Base-by-base conservation (phyloP, 2,888 invertebrate genomes). In the Melipona bicolor region DNA sequence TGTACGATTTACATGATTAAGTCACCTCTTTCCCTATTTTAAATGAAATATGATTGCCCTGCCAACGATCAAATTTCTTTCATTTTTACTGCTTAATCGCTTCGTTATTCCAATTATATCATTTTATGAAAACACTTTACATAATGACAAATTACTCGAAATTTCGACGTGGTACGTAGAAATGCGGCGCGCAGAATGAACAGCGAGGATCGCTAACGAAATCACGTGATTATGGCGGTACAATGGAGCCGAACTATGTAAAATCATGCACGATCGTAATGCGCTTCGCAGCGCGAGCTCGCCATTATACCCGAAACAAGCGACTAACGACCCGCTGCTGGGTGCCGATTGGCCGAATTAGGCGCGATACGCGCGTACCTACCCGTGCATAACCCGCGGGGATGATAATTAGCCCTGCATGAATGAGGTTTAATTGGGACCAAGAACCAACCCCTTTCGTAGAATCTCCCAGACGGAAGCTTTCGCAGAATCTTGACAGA, bases 381-480 rank as follows among this genome's bases (percentile, higher is more conserved):
- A 88, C 71, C 79, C 84, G 72, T 72, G 89, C 84, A 84, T 91
- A 82, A 90, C 91, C 87, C 84, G 90, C 86, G 85, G 90, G 89
- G 91, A 92, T 90, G 90, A 92, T 93, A 93, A 94, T 94, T 93
- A 93, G 91, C 91, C 86, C 79, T 77, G 86, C 91, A 92, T 94
- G 94, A 94, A 94, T 93, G 92, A 91, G 91, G 85, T 91, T 92
- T 93, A 93, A 94, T 94, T 94, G 93, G 91, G 91, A 79, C 75
- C 73, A 64, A 81, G 81, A 72, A 84, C 84, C 88, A 19, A 24
- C 67, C 88, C 90, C 88, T 88, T 90, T 87, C 88, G 88, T 81
- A 49, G 75, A 72, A 56, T 83, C 87, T 43, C 43, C 9, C 87
- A 80, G 86, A 85, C 90, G 91, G 90, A 91, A 91, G 90, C 91